Conservation (phyloP, 2,888 invertebrate genomes). For the Notodonta ziczac region DNA sequence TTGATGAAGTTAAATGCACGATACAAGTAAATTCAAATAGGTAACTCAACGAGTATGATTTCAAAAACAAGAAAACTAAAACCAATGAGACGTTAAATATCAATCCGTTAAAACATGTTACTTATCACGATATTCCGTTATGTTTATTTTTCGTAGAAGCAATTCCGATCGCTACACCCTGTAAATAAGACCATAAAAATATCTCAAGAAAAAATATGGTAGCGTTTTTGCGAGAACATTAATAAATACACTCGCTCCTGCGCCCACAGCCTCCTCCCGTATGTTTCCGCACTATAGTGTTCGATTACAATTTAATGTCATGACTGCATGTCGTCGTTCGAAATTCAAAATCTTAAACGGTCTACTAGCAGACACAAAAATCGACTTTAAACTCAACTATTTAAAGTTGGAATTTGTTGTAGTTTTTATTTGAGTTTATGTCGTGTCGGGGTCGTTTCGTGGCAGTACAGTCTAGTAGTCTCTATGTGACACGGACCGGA, state of each 20-base stretch:
- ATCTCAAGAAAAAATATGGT: background rate
- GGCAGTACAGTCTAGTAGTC: constrained; percentile 64
- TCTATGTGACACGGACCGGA: constrained; percentile 56
- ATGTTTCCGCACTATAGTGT: constrained; percentile 58
- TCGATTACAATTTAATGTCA: constrained; percentile 84
- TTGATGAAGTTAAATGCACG: constrained; percentile 1
- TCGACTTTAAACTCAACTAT: constrained; percentile 30
- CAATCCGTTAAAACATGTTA: no score
- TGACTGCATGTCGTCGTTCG: constrained; percentile 63
- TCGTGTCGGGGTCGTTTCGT: constrained; percentile 60
- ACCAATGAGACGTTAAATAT: no score
- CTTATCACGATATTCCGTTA: no score
- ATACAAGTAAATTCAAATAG: background rate
- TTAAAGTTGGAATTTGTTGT: constrained; percentile 30
- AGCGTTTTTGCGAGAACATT: constrained; percentile 31
- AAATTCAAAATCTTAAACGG: constrained; percentile 68
- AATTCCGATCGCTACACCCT: background rate
- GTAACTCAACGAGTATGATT: no score
- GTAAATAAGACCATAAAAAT: constrained; percentile 3
- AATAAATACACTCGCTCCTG: constrained; percentile 39
- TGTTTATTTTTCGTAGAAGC: background rate
- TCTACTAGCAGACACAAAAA: constrained; percentile 26
- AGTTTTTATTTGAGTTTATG: constrained; percentile 16
- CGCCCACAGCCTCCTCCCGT: constrained; percentile 35
- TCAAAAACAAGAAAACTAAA: no score